A percentile compares a stretch with the other conserved stretches of the same genome.
Conservation (phyloP, 2,797 vertebrate species). For the Erethizon dorsatum region DNA sequence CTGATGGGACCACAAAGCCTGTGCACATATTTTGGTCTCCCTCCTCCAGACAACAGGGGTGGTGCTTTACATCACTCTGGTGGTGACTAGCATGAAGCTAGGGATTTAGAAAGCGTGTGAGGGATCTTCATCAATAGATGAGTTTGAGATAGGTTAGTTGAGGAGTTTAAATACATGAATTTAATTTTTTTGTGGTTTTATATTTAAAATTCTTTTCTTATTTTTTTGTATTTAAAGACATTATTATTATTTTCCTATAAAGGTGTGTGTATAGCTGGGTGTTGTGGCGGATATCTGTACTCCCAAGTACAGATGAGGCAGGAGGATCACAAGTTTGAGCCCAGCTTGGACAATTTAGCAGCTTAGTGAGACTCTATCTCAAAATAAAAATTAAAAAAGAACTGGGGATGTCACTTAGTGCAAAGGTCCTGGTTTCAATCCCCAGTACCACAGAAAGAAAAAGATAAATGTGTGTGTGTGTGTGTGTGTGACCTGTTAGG, state of each 20-base stretch:
- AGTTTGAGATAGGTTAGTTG: neutral
- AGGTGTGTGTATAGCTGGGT: neutral
- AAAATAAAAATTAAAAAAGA: neutral
- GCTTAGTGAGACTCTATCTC: neutral
- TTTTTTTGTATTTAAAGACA: slow-evolving; percentile 4
- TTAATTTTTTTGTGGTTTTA: slow-evolving; percentile 47
- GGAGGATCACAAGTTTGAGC: neutral
- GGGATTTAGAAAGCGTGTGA: neutral
- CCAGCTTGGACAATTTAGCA: neutral
- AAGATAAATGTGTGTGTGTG: too few species aligned
- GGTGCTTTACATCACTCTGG: neutral
- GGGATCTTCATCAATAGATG: neutral
- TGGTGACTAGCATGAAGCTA: fast-evolving
- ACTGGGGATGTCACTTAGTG: neutral
- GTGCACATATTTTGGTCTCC: neutral
- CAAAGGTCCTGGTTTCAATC: neutral
- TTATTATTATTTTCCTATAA: slow-evolving; percentile 42
- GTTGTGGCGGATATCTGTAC: neutral
- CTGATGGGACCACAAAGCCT: neutral
- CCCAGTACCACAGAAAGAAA: neutral
- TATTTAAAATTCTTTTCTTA: slow-evolving; percentile 26
- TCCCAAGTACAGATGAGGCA: neutral
- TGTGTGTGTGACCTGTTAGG: neutral
- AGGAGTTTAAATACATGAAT: neutral
- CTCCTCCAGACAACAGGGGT: neutral